Evolutionary conservation across 2,797 vertebrate genomes (phyloP), one percentile per base, ranked within the genome.

Genomic region (Clarias pachynema): DNA sequence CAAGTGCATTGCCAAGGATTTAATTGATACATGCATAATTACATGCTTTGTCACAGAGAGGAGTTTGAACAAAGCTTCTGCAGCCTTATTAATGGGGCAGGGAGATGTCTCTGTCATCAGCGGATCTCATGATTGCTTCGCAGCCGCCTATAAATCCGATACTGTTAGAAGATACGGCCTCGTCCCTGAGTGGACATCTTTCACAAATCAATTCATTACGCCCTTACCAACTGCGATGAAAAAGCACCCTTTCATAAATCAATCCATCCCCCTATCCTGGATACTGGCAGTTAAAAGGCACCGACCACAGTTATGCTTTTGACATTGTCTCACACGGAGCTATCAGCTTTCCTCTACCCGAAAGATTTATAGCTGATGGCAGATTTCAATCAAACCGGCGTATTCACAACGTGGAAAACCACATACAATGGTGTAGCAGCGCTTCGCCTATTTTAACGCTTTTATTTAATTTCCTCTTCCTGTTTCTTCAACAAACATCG

Each of bases 21-120:
- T 95, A 95, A 95, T 95, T 96, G 93, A 94, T 93, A 93, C 93
- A 91, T 91, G 91, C 80, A 59, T 95, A 95, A 95, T 95, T 95
- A 93, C 91, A 93, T 37, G 92, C 94, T 94, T 89, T 89, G 93
- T 91, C 90, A 85, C 80, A 22, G 89, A 87, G 82, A 88, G 91
- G 92, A 90, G 91, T 87, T 89, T 84, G 90, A 93, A 93, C 90
- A 93, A 92, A 92, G 92, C 84, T 49, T 75, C 12, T 87, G 85
- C 82, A 85, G 89, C 63, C 73, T 91, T 94, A 92, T 93, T 93
- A 93, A 92, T 92, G 91, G 90, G 85, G 81, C 88, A 82, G 85
- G 65, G 87, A 90, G 92, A 92, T 87, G 82, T 88, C 72, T 73
- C 91, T 92, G 93, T 93, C 91, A 92, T 94, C 90, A 88, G 37